Percentiles rank a stretch among this genome's conserved stretches.
These are phyloP conservation scores for Bombus breviceps DNA, from an alignment of 1,140 invertebrate genomes.

Conservation along the genomic window DNA sequence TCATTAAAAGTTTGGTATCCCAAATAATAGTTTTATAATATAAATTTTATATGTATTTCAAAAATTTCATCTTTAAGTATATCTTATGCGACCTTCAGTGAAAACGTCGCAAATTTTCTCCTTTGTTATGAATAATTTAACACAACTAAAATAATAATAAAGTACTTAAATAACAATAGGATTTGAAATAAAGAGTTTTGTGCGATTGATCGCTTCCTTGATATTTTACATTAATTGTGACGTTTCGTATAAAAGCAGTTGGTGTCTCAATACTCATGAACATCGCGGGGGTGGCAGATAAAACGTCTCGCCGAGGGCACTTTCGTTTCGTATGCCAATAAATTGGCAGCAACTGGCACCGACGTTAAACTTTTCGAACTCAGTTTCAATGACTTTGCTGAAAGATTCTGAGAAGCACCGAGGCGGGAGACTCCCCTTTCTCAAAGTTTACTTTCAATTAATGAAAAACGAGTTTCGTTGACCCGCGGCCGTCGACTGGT, in stretches of 20 bases:
- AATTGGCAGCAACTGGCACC: constrained; percentile 49
- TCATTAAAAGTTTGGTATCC: background rate
- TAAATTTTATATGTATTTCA: background rate
- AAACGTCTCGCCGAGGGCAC: constrained; percentile 25
- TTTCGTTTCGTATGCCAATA: constrained; percentile 44
- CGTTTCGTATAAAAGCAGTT: background rate
- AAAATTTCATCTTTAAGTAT: background rate
- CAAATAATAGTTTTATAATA: background rate
- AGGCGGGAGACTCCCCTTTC: constrained; percentile 27
- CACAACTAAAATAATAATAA: background rate
- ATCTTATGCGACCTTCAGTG: too few species aligned
- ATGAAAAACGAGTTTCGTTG: constrained; percentile 72
- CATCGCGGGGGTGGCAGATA: background rate
- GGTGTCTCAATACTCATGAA: background rate
- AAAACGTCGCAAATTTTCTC: too few species aligned
- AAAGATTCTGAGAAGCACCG: constrained; percentile 61
- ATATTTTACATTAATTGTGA: background rate
- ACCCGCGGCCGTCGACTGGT: constrained; percentile 57
- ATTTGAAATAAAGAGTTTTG: too few species aligned
- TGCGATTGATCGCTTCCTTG: background rate
- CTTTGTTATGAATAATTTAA: too few species aligned
- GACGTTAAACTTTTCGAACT: constrained; percentile 55
- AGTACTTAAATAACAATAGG: background rate
- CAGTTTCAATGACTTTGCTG: constrained; percentile 57
- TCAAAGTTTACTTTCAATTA: constrained; percentile 72